Evolutionary conservation across 2,113 vertebrate genomes (phyloP).

Genomic region (Oceanites oceanicus): DNA sequence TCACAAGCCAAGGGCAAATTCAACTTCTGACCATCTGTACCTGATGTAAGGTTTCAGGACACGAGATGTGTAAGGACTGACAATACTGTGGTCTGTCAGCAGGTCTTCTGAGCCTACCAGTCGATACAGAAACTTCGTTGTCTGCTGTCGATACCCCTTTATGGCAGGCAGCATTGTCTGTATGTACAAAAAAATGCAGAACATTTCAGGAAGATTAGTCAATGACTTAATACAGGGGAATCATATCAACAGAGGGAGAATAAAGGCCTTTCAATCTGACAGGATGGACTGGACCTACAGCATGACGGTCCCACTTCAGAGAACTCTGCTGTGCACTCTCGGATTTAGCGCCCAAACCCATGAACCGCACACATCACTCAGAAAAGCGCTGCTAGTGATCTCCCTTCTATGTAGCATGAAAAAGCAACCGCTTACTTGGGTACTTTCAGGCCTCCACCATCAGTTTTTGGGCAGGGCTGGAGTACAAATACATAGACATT

Average conservation of each 20-base stretch:
- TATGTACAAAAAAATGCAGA: background rate
- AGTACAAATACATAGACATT: background rate
- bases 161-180: slow-evolving; percentile 79
- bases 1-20: background rate
- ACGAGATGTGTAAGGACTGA: slow-evolving; percentile 95
- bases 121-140: slow-evolving; percentile 87
- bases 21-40: slow-evolving; percentile 61
- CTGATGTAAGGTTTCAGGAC: slow-evolving; percentile 93
- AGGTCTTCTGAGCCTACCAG: slow-evolving; percentile 87
- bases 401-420: background rate
- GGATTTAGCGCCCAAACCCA: background rate
- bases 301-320: background rate
- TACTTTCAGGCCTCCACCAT: background rate
- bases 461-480: background rate
- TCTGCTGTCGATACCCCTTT: slow-evolving; percentile 77
- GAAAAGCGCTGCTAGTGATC: background rate
- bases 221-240: background rate
- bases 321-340: background rate
- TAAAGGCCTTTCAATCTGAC: background rate
- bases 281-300: background rate
- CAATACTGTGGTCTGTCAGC: slow-evolving; percentile 83
- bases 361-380: background rate
- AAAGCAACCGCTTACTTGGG: background rate
- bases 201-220: background rate
- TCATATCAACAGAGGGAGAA: background rate